A percentile compares a stretch with the other conserved stretches of the same genome.
These are phyloP conservation scores for Lordiphosa stackelbergi DNA, from an alignment of 1,140 invertebrate genomes.

Conservation along the genomic window DNA sequence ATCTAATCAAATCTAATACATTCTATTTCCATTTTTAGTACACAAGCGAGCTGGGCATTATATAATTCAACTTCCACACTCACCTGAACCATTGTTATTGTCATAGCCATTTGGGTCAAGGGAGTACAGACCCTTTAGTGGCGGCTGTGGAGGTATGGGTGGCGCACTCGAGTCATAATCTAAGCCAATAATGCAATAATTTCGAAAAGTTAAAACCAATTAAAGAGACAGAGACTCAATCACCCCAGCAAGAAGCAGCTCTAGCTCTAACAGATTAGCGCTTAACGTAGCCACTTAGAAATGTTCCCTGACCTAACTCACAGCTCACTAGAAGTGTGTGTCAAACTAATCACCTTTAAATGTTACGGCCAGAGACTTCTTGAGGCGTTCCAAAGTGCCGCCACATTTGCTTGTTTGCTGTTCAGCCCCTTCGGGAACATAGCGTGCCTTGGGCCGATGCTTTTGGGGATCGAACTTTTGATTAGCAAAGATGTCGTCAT, in stretches of 20 bases:
- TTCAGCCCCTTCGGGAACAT: slow-evolving; percentile 81
- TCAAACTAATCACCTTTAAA: slow-evolving; percentile 65
- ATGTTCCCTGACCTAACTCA: slow-evolving; percentile 1
- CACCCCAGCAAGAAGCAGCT: slow-evolving; percentile 24
- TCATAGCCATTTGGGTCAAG: slow-evolving; percentile 49
- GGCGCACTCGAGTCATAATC: slow-evolving; percentile 69
- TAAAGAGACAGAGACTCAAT: slow-evolving; percentile 14
- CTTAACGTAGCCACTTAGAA: too few species aligned
- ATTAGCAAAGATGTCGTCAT: slow-evolving; percentile 81
- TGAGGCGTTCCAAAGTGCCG: slow-evolving; percentile 47
- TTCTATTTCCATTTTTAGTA: too few species aligned
- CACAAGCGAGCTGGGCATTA: not conserved
- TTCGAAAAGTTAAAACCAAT: slow-evolving; percentile 52
- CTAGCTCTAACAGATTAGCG: slow-evolving; percentile 40
- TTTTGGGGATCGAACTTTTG: slow-evolving; percentile 85
- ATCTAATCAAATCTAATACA: too few species aligned
- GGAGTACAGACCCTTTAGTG: slow-evolving; percentile 44
- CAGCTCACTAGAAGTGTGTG: slow-evolving; percentile 6
- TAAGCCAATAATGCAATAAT: slow-evolving; percentile 53
- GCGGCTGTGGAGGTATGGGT: slow-evolving; percentile 63
- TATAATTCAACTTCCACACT: slow-evolving; percentile 31
- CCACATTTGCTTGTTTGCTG: slow-evolving; percentile 4
- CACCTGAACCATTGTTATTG: slow-evolving; percentile 56
- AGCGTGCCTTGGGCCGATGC: slow-evolving; percentile 86
- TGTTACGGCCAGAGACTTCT: slow-evolving; percentile 58